Percentiles rank a stretch among this genome's conserved stretches.
phyloP scores from a whole-genome alignment of 2,797 vertebrate genomes.

The Iguana delicatissima region DNA sequence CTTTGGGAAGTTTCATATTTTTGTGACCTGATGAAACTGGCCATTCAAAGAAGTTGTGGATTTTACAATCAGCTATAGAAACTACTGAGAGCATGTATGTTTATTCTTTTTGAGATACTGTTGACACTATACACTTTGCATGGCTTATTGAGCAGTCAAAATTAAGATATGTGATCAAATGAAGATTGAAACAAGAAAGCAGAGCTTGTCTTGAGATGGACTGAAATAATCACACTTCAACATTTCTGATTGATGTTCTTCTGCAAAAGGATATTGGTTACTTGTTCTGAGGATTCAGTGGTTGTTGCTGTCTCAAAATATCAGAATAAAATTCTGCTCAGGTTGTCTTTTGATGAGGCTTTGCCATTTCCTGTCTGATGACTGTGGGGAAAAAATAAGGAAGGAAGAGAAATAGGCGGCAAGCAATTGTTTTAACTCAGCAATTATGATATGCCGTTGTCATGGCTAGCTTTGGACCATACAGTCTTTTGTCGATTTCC shows the following conservation, averaged over 20 bases:
- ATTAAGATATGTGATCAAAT: neutral
- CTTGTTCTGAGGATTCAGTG: neutral
- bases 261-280: neutral
- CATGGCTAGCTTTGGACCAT: neutral
- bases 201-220: neutral
- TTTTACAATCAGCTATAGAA: neutral
- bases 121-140: neutral
- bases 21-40: neutral
- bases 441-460: constrained; percentile 22
- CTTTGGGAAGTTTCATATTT: neutral
- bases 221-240: neutral
- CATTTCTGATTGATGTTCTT: neutral
- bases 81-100: neutral
- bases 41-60: neutral
- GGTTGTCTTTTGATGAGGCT: neutral
- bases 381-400: neutral
- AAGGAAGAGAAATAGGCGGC: neutral
- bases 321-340: neutral
- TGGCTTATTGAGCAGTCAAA: neutral
- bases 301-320: neutral
- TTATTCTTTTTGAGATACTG: neutral
- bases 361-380: constrained; percentile 28
- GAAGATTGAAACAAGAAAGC: neutral
- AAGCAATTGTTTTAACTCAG: constrained; percentile 23
- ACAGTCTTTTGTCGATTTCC: neutral